Base-by-base conservation (phyloP, 2,888 invertebrate species). In the Watsonalla binaria region DNA sequence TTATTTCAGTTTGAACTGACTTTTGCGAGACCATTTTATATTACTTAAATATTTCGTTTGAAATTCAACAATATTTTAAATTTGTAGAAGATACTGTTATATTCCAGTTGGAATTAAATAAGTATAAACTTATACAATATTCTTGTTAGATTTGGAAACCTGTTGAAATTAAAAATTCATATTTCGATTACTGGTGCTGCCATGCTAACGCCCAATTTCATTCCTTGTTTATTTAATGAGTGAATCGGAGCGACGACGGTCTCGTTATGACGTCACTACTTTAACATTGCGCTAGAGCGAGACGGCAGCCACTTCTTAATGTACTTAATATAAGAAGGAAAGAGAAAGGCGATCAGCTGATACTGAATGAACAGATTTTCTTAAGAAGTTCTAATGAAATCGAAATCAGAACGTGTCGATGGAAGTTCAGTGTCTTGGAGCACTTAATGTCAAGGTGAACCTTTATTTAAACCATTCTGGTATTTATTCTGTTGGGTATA, bases 221-320 rank as follows among this genome's bases (percentile, higher is more conserved):
- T 72, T 80, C 79, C 83, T 84, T 86, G 86, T 89, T 86, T 90
- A 84, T 86, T 86, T 89, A 90, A 89, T 90, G 88, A 89, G 89
- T 82, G 87, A 84, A 86, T 84, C 81, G 82, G 76, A 80, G 79
- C 82, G 82, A 80, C 82, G 82, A 80, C 82, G 84, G 82, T 82
- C 84, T 86, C 86, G 85, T 85, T 83, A 84, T 86, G 89, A 89
- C 89, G 90, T 87, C 89, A 87, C 82, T 71, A 75, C 69, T 76
- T 76, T 68, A 75, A 73, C 74, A 73, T 67, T 63, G 61, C 63
- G 73, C 57, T 47, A 64, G 77, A 86, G 65, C 11, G 78, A 71
- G 83, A 84, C 46, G 55, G 65, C 61, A 61, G 50, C 70, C 58
- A 56, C 59, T 59, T 46, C 56, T 55, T 63, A 60, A 59, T 58